Conservation (phyloP, 2,888 invertebrate species). For the Sinohyriopsis cumingii region DNA sequence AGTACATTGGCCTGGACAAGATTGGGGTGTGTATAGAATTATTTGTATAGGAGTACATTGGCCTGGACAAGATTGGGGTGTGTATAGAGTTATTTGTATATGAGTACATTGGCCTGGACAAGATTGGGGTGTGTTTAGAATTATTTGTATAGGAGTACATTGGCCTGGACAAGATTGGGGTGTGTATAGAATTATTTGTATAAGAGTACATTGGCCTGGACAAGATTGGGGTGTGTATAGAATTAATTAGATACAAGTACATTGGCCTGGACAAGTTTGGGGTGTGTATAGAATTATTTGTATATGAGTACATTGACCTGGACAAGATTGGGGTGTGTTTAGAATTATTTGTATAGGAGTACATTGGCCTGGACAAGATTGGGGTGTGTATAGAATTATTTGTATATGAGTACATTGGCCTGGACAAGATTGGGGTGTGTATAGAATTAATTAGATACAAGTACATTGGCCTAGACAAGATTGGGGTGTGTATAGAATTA, state of each 20-base stretch:
- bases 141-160: constrained; percentile 66
- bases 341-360: constrained; percentile 59
- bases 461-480: constrained; percentile 66
- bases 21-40: constrained; percentile 49
- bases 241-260: constrained; percentile 54
- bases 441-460: constrained; percentile 36
- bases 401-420: constrained; percentile 71
- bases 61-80: constrained; percentile 61
- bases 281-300: constrained; percentile 35
- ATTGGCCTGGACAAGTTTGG: constrained; percentile 65
- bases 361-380: constrained; percentile 66
- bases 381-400: constrained; percentile 41
- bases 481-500: constrained; percentile 48
- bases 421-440: constrained; percentile 56
- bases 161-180: constrained; percentile 63
- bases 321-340: constrained; percentile 52
- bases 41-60: constrained; percentile 69
- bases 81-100: constrained; percentile 32
- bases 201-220: constrained; percentile 71
- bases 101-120: constrained; percentile 70
- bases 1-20: constrained; percentile 68
- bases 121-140: constrained; percentile 51
- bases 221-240: constrained; percentile 51
- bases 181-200: constrained; percentile 21
- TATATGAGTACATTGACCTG: constrained; percentile 72